Base-by-base conservation (phyloP, 2,113 vertebrate species). In the Aldabrachelys gigantea region DNA sequence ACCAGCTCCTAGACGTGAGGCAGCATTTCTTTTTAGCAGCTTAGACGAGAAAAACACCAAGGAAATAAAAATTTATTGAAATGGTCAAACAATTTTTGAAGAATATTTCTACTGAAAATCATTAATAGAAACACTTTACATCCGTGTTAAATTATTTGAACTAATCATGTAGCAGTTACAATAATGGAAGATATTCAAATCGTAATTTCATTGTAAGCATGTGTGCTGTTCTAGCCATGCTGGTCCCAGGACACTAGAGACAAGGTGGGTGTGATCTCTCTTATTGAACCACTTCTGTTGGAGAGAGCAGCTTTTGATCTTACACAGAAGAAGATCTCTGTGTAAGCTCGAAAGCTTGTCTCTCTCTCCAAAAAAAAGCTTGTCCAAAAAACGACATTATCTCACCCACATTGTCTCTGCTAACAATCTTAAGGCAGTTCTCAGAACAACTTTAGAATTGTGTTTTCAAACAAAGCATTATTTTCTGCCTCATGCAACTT, bases 21-120 rank as follows among this genome's bases (percentile, higher is more conserved):
- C 99, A 98, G 99, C 99, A 62, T 99, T 99, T 98, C 99, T 99
- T 98, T 99, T 99, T 97, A 99, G 99, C 99, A 99, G 99, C 99
- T 99, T 97, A 79, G 93, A 12, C 80, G 88, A 90, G 75, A 92
- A 78, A 56, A 91, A 94, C 83, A 93, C 85, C 59, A 75, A 84
- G 76, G 35, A 76, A 80, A 87, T 10, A 76, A 49, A 49, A 49
- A 13, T 14, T 83, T 59, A 95, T 89, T 54, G 82, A 84, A 72
- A 85, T 44, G 95, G 69, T 92, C 76, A 75, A 0, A 6, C 12
- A 2, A 85, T 91, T 56, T 27, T 62, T 90, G 54, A 92, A 88
- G 49, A 54, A 44, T 47, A 83, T 57, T 75, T 89, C 41, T 93
- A 85, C 87, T 53, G 82, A 10, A 50, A 95, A 83, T 88, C 89